Evolutionary conservation across 2,797 vertebrate species (phyloP), one percentile per base, ranked within the genome.

Genomic region (Sebastes elongatus): DNA sequence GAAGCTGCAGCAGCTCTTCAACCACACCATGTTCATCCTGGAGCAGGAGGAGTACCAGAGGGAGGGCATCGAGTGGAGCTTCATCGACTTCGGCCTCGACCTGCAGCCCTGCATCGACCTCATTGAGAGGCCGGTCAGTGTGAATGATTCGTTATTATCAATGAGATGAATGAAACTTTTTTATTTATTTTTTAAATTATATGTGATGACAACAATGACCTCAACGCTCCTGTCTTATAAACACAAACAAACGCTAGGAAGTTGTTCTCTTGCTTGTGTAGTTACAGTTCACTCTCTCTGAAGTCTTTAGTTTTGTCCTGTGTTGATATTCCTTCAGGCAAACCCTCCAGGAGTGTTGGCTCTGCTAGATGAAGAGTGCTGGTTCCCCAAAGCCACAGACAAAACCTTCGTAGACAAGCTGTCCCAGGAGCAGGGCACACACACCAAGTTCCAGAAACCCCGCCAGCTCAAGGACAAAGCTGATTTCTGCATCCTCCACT

Each of bases 31-130:
- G 98, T 99, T 99, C 93, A 96, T 99, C 93, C 97, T 99, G 94
- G 98, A 99, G 95, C 98, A 99, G 92, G 98, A 99, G 91, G 98
- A 99, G 78, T 99, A 99, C 91, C 99, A 99, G 92, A 96, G 98
- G 0, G 98, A 99, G 92, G 98, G 99, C 81, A 99, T 99, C 10
- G 98, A 99, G 95, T 99, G 99, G 99, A 99, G 98, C 92, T 99
- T 99, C 95, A 99, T 99, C 20, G 99, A 99, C 92, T 99, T 99
- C 0, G 99, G 99, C 49, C 96, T 99, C 1, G 99, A 99, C 78
- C 96, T 99, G 87, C 99, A 99, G 94, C 99, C 99, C 14, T 99
- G 99, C 94, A 99, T 99, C 13, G 98, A 99, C 78, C 96, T 99
- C 76, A 99, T 99, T 0, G 98, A 99, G 93, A 97, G 97, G 71